Conservation (phyloP, 2,113 vertebrate genomes). For the Mesoclemmys tuberculata region DNA sequence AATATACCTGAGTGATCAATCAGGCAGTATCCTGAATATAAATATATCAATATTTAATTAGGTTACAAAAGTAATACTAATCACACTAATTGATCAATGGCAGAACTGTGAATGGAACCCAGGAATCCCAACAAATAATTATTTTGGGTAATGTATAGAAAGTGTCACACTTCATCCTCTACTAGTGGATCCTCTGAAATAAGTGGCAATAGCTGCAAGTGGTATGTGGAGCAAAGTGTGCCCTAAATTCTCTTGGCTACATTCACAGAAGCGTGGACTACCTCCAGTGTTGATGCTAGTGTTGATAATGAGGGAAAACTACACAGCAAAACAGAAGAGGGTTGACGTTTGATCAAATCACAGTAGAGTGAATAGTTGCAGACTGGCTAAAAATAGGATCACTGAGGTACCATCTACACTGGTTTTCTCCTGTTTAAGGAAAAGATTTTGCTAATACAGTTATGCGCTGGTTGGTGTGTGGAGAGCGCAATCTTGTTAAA, state of each 20-base stretch:
- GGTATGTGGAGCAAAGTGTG: fast-evolving
- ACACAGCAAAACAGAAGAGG: neutral
- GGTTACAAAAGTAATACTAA: neutral
- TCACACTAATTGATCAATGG: neutral
- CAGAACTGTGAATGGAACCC: neutral
- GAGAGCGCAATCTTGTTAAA: neutral
- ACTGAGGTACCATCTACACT: neutral
- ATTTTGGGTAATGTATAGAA: neutral
- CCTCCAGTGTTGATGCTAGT: too few species aligned
- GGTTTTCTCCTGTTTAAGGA: neutral
- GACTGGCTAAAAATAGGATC: neutral
- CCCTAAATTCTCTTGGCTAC: neutral
- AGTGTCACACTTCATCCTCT: neutral
- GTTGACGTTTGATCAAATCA: too few species aligned
- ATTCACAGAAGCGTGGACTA: neutral
- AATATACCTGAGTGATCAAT: neutral
- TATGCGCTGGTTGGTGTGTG: neutral
- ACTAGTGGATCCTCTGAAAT: fast-evolving
- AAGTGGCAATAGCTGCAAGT: neutral
- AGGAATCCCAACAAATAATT: slow-evolving; percentile 7
- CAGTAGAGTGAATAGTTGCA: fast-evolving
- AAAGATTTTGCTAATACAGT: neutral
- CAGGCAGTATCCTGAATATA: neutral
- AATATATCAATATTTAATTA: neutral
- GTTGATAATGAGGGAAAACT: neutral